phyloP scores from a whole-genome alignment of 2,797 vertebrate species.

The Lerista edwardsae region DNA sequence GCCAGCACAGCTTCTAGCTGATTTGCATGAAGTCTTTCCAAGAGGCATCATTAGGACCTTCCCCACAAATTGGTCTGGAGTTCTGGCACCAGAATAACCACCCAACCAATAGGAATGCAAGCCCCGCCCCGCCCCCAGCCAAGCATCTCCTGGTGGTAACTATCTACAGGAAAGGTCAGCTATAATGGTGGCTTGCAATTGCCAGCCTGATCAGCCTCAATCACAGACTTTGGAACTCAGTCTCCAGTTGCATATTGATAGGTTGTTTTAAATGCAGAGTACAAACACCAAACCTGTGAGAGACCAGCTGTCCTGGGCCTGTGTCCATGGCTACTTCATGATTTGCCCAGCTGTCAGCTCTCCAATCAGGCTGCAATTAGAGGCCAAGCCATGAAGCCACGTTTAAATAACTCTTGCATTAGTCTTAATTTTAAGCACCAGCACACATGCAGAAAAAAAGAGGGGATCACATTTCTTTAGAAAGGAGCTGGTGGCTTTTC shows the following conservation, averaged over 20 bases:
- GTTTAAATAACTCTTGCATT: slow-evolving; percentile 50
- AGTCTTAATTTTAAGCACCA: slow-evolving; percentile 54
- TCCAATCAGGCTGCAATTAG: slow-evolving; percentile 50
- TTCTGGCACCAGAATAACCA: background rate
- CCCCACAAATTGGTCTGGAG: background rate
- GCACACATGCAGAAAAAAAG: background rate
- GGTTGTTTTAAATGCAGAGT: background rate
- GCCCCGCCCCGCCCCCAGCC: too few relatives aligned
- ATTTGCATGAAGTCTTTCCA: background rate
- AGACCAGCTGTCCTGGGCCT: background rate
- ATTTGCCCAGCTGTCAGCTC: slow-evolving; percentile 19
- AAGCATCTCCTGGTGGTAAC: background rate
- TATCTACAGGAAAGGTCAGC: background rate
- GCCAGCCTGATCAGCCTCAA: background rate
- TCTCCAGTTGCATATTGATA: background rate
- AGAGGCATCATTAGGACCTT: background rate
- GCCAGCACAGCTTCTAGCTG: background rate
- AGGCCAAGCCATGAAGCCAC: slow-evolving; percentile 43
- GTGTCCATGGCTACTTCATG: background rate
- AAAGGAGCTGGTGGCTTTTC: slow-evolving; percentile 49
- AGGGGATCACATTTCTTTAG: slow-evolving; percentile 29
- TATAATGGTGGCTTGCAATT: background rate
- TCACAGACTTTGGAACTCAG: slow-evolving; percentile 4
- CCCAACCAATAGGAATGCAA: background rate
- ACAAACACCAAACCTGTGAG: background rate